Percentiles rank a stretch among this genome's conserved stretches.
phyloP scores from a whole-genome alignment of 2,797 vertebrate genomes.

The Lutjanus argentimaculatus region DNA sequence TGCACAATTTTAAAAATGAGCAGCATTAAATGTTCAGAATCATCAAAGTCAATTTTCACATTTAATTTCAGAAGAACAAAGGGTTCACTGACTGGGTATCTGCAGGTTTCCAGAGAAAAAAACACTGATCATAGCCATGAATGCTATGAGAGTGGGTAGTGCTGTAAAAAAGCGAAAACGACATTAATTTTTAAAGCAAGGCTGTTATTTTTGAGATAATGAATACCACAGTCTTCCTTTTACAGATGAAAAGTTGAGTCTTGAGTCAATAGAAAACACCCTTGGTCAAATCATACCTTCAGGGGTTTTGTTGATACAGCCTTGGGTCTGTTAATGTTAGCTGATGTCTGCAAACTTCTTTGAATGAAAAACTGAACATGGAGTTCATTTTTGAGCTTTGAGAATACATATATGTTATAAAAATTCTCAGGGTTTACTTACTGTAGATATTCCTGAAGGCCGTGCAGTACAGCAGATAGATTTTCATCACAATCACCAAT shows the following conservation, averaged over 20 bases:
- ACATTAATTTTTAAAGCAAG: neutral
- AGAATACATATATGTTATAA: too few relatives aligned
- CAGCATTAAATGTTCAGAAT: neutral
- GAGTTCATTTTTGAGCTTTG: too few relatives aligned
- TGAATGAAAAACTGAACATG: too few relatives aligned
- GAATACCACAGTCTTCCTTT: neutral
- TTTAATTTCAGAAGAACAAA: neutral
- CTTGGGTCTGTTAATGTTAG: neutral
- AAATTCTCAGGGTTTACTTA: too few relatives aligned
- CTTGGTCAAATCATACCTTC: neutral
- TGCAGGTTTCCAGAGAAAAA: neutral
- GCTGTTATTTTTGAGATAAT: neutral
- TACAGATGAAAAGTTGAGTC: neutral
- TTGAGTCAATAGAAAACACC: neutral
- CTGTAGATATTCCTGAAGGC: too few relatives aligned
- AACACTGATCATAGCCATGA: neutral
- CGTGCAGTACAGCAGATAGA: too few relatives aligned
- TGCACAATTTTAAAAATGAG: neutral
- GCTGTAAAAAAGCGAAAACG: neutral
- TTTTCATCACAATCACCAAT: neutral
- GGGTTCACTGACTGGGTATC: neutral
- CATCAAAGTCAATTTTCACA: neutral
- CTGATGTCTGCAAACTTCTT: neutral
- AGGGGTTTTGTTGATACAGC: neutral
- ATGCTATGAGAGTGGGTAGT: neutral